Conservation (phyloP, 2,888 invertebrate species). For the Argyra leucocephala region DNA sequence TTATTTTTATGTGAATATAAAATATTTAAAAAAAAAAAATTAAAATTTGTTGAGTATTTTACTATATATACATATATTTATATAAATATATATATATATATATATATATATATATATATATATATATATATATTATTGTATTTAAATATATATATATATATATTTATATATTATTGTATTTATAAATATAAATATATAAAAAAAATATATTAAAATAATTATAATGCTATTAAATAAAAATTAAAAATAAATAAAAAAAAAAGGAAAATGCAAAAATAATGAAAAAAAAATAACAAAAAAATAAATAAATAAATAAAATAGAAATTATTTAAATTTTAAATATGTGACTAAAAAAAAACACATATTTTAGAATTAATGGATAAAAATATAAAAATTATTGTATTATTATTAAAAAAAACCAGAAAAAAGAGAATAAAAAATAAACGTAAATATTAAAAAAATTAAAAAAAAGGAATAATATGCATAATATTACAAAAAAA, state of each 20-base stretch:
- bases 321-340: constrained; percentile 24
- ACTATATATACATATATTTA: constrained; percentile 10
- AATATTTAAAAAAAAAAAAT: constrained; percentile 7
- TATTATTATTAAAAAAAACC: constrained; percentile 22
- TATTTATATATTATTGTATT: constrained; percentile 19
- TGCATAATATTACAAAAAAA: constrained; percentile 1
- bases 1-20: constrained; percentile 20
- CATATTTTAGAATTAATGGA: constrained; percentile 17
- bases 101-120: constrained; percentile 8
- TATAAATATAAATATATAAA: constrained; percentile 18
- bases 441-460: constrained; percentile 4
- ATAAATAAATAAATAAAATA: constrained; percentile 28
- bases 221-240: constrained; percentile 16
- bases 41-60: constrained; percentile 5
- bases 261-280: constrained; percentile 16
- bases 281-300: constrained; percentile 21
- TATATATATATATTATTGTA: constrained; percentile 11
- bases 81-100: constrained; percentile 18
- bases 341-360: constrained; percentile 20
- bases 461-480: neutral
- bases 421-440: constrained; percentile 12
- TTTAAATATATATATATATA: constrained; percentile 16
- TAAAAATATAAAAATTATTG: constrained; percentile 23
- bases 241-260: constrained; percentile 19
- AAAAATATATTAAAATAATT: constrained; percentile 14